These are phyloP conservation scores for Erythrocercus mccallii DNA, from an alignment of 2,113 vertebrate genomes.

Conservation along the genomic window DNA sequence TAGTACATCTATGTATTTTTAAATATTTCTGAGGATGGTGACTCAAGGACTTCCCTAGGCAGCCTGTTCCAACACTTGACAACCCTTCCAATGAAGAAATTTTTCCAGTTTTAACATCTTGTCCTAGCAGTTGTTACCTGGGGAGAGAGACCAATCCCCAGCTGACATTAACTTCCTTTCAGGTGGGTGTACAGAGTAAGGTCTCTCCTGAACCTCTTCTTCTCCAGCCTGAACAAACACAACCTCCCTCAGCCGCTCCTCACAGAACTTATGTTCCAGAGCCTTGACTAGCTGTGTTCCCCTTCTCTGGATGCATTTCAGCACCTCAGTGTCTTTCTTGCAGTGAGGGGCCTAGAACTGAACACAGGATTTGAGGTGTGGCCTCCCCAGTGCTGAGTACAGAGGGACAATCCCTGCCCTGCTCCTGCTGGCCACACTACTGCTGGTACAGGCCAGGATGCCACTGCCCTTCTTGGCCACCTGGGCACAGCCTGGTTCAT, in stretches of 20 bases:
- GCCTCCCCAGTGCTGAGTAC: accelerated
- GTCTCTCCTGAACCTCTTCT: neutral
- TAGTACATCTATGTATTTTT: neutral
- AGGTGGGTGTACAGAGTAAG: neutral
- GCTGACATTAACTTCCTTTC: neutral
- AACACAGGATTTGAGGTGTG: no score
- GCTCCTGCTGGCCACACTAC: neutral
- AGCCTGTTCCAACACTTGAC: neutral
- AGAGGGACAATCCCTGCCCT: neutral
- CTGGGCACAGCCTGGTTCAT: neutral
- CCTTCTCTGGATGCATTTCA: neutral
- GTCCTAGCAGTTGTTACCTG: neutral
- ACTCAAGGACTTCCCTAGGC: neutral
- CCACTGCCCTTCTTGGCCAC: neutral
- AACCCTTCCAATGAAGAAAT: neutral
- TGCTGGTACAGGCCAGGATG: neutral
- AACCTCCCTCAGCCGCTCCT: no score
- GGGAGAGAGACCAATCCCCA: neutral
- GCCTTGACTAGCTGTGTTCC: neutral
- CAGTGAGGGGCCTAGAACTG: accelerated
- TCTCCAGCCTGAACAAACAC: neutral
- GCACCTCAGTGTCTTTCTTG: neutral
- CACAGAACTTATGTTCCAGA: neutral
- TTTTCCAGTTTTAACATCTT: neutral
- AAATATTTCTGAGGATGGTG: neutral